Evolutionary conservation across 2,113 vertebrate species (phyloP).

Genomic region (Elephantulus edwardii): DNA sequence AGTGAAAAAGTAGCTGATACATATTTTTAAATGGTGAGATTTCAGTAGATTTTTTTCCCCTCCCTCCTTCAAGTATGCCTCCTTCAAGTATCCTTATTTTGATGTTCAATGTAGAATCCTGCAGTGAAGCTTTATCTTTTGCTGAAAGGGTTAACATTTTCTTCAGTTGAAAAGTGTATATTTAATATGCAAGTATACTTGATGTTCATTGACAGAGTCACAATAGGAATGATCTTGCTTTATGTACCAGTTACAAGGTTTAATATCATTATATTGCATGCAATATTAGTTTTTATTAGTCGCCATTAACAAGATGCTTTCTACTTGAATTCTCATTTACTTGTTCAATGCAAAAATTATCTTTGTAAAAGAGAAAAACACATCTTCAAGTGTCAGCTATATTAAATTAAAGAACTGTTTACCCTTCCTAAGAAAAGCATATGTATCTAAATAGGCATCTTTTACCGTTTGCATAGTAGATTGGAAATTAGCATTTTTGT

Average conservation of each 20-base stretch:
- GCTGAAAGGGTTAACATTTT: constrained; percentile 76
- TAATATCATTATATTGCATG: constrained; percentile 90
- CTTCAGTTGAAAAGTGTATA: constrained; percentile 64
- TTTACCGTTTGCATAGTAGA: constrained; percentile 99
- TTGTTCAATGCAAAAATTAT: constrained; percentile 86
- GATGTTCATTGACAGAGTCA: constrained; percentile 83
- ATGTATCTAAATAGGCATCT: constrained; percentile 99
- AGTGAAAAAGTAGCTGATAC: not conserved
- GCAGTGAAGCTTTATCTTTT: constrained; percentile 26
- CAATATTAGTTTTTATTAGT: constrained; percentile 91
- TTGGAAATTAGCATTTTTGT: constrained; percentile 99
- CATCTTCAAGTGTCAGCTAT: constrained; percentile 92
- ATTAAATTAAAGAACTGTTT: constrained; percentile 97
- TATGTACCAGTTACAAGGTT: constrained; percentile 89
- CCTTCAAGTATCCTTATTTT: constrained; percentile 38
- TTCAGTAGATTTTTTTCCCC: not conserved
- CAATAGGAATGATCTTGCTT: constrained; percentile 88
- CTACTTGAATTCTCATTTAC: constrained; percentile 88
- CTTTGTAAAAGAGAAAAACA: constrained; percentile 86
- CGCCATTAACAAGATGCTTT: constrained; percentile 88
- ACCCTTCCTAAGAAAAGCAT: constrained; percentile 95
- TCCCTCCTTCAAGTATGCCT: not conserved
- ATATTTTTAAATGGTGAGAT: not conserved
- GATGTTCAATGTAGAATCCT: constrained; percentile 44
- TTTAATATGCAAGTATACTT: constrained; percentile 83